Base-by-base conservation (phyloP, 2,113 vertebrate genomes). In the Leptodactylus fuscus region DNA sequence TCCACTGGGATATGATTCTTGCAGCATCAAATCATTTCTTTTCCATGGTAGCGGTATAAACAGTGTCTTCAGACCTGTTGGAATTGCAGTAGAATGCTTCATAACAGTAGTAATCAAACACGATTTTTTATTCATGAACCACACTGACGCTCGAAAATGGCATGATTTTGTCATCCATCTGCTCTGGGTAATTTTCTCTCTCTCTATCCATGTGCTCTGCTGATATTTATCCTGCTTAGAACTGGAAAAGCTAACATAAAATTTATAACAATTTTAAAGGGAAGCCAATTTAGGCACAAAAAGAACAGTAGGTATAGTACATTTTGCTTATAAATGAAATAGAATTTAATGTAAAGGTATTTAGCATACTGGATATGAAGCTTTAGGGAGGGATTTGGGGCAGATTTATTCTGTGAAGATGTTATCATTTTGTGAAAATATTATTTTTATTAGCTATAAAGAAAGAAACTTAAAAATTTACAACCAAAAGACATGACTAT, bases 21-120 rank as follows among this genome's bases (percentile, higher is more conserved):
- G 36, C 51, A 60, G 27, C 77, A 86, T 81, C 51, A 86, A 86
- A 81, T 73, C 38, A 86, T 73, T 81, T 86, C 48, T 70, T 80
- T n/a, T 86, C 76, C 24, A 32, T 46, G 24, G 49, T 73, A 81
- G 16, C 38, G 20, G 34, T 73, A 81, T 71, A 86, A 86, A 86
- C 77, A 86, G 65, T 73, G 74, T 86, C 77, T 71, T 73, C 65
- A 86, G 78, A 86, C 77, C 84, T 86, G 76, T 86, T 86, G 76
- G 84, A 86, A 81, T 73, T 81, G 84, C 76, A 86, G 77, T 48
- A 81, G 84, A 86, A 86, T 80, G 62, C 65, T 86, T 81, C 77
- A 80, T 86, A 86, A 86, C 84, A 86, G 84, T 86, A 81, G 77
- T 86, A 86, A 86, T 86, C 84, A 86, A 86, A 86, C 84, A 81